Conservation (phyloP, 2,113 vertebrate genomes). For the Rhegmatorhina hoffmannsi region DNA sequence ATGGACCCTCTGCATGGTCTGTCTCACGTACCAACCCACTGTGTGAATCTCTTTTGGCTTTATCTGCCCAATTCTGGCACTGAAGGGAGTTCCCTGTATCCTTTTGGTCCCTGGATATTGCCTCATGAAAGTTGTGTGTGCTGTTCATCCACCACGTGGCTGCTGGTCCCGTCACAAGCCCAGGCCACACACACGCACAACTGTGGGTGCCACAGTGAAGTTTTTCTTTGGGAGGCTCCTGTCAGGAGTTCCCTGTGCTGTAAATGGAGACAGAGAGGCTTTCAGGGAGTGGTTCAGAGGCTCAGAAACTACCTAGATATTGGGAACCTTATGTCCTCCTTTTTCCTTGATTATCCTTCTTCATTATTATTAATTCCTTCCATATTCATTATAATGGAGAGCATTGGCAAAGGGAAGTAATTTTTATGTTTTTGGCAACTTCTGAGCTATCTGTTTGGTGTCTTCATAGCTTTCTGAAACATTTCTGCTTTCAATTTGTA, state of each 20-base stretch:
- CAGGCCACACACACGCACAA: not conserved
- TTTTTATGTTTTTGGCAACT: not conserved
- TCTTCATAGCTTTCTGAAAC: not conserved
- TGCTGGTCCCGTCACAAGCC: not conserved
- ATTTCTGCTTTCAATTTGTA: not conserved
- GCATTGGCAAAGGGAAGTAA: not conserved
- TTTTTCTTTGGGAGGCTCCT: not conserved
- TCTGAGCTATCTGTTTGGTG: not conserved
- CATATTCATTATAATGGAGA: not conserved
- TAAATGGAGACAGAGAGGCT: not conserved
- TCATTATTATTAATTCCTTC: not conserved
- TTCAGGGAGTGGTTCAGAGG: not conserved
- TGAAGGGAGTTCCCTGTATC: not conserved
- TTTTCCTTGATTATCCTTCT: not conserved
- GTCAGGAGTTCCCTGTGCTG: not conserved
- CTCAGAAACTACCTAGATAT: not conserved
- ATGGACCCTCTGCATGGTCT: not conserved
- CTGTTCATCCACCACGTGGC: not conserved
- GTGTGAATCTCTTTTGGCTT: not conserved
- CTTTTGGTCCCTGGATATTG: not conserved
- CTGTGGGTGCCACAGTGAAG: not conserved
- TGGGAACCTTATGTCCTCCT: not conserved
- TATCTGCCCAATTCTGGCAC: not conserved
- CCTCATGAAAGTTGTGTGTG: rapidly evolving
- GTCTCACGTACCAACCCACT: not conserved